phyloP scores from a whole-genome alignment of 2,797 vertebrate species.

The Acanthurus lineatus region DNA sequence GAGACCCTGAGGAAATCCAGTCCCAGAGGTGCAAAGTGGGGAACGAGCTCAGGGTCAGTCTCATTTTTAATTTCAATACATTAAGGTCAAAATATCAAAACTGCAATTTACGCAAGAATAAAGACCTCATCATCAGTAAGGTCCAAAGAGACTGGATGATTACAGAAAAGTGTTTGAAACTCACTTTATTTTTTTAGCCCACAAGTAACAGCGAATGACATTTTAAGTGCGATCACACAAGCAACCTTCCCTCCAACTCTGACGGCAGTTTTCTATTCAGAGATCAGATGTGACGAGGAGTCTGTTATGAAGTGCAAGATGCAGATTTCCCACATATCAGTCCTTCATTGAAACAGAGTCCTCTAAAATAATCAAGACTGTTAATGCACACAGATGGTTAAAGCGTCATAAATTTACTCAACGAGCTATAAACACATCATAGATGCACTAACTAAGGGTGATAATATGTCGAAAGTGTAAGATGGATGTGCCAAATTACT shows the following conservation, averaged over 20 bases:
- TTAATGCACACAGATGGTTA: not conserved
- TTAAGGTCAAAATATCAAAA: conserved; percentile 28
- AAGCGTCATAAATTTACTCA: not conserved
- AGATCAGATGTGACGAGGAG: conserved; percentile 2
- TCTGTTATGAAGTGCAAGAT: not conserved
- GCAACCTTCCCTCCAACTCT: not conserved
- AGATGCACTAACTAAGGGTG: too few species aligned
- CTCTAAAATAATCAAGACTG: not conserved
- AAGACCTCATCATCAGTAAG: not conserved
- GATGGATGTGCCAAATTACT: too few species aligned
- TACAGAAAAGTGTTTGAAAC: not conserved
- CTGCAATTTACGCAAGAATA: conserved; percentile 21
- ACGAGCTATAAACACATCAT: not conserved
- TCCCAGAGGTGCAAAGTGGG: not conserved
- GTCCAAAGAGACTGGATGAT: not conserved
- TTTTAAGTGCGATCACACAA: conserved; percentile 30
- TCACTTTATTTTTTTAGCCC: not conserved
- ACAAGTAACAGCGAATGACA: conserved; percentile 13
- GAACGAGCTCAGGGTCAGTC: not conserved
- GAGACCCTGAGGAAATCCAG: not conserved
- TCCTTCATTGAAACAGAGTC: not conserved
- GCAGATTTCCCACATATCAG: not conserved
- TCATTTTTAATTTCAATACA: conserved; percentile 9
- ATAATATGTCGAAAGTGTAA: not conserved
- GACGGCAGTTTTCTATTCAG: conserved; percentile 30